Evolutionary conservation across 2,113 vertebrate genomes (phyloP).

Genomic region (Cnemophilus loriae): DNA sequence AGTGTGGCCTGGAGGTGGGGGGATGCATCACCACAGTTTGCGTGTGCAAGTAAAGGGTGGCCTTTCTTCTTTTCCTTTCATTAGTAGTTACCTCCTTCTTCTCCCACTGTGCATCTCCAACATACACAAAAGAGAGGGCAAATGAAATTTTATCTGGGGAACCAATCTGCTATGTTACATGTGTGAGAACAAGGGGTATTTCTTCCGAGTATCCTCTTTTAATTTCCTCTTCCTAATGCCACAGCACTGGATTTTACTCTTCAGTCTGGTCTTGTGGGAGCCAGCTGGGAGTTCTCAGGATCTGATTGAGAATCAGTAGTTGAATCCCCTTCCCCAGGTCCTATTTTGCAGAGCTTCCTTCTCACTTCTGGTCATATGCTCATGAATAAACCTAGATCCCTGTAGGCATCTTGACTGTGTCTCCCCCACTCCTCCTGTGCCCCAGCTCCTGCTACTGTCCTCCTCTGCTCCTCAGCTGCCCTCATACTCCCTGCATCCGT

Average conservation of each 20-base stretch:
- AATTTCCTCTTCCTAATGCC: neutral
- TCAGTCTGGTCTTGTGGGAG: neutral
- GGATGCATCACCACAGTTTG: neutral
- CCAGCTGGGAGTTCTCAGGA: neutral
- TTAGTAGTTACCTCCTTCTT: neutral
- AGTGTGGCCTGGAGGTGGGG: neutral
- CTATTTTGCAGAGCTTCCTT: neutral
- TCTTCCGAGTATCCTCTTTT: neutral
- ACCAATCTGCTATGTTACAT: rapidly evolving
- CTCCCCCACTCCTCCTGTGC: neutral
- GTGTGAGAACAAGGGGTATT: neutral
- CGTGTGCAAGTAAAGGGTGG: neutral
- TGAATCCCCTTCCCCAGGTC: neutral
- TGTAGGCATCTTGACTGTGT: neutral
- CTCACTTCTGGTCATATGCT: neutral
- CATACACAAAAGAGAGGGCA: neutral
- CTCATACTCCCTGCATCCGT: neutral
- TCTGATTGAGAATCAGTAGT: neutral
- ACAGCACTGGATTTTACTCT: neutral
- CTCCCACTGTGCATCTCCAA: neutral
- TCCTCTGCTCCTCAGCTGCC: neutral
- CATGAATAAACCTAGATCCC: neutral
- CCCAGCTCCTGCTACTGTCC: neutral
- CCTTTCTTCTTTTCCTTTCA: neutral
- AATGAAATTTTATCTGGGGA: neutral